Percentiles rank a stretch among this genome's conserved stretches.
These are phyloP conservation scores for Limnephilus marmoratus DNA, from an alignment of 2,888 invertebrate species.

Conservation along the genomic window DNA sequence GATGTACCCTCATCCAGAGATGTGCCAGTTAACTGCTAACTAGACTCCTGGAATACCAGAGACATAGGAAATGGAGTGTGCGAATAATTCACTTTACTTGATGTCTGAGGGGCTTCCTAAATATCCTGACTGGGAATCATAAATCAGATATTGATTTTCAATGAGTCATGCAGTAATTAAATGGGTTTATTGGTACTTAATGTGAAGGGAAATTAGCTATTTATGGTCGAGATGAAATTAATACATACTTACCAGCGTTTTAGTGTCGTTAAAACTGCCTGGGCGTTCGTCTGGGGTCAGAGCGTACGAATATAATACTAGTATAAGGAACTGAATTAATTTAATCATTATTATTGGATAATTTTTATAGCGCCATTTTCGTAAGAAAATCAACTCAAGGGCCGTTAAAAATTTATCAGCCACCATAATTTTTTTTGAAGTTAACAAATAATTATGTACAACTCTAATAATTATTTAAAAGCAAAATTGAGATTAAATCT, in stretches of 20 bases:
- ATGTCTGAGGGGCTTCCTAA: background rate
- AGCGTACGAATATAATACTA: background rate
- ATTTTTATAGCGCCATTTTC: no score
- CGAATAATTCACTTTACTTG: slow-evolving; percentile 22
- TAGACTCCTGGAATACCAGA: slow-evolving; percentile 1
- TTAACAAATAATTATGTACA: no score
- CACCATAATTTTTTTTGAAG: no score
- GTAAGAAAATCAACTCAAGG: no score
- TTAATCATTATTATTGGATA: no score
- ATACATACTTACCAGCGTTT: background rate
- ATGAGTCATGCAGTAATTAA: background rate
- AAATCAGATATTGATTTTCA: background rate
- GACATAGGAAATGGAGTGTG: slow-evolving; percentile 15
- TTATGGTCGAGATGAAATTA: background rate
- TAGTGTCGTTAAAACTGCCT: background rate
- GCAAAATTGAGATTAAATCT: no score
- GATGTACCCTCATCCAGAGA: slow-evolving; percentile 24
- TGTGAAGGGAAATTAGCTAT: background rate
- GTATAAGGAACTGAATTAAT: no score
- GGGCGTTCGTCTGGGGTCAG: background rate
- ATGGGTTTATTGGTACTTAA: background rate
- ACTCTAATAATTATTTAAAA: no score
- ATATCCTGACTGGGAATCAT: background rate
- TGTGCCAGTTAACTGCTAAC: slow-evolving; percentile 24
- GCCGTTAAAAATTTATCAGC: no score